A percentile compares a stretch with the other conserved stretches of the same genome.
Evolutionary conservation across 2,888 invertebrate species (phyloP).

Genomic region (Drosophila fungiperda): DNA sequence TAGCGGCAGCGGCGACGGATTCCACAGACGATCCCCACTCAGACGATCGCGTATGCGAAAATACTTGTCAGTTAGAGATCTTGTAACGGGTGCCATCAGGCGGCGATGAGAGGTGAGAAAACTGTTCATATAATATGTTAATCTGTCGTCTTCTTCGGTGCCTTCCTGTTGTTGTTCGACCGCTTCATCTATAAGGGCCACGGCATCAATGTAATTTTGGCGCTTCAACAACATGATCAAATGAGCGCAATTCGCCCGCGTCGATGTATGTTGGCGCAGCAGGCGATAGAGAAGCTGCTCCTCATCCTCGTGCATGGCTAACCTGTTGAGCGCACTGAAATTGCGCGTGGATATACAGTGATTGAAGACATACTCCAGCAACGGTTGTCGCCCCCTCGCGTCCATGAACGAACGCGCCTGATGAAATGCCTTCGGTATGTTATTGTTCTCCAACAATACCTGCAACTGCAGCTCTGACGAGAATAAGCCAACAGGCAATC

Average conservation of each 20-base stretch:
- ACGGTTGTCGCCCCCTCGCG: constrained; percentile 59
- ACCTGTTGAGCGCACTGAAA: constrained; percentile 79
- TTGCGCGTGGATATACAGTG: constrained; percentile 75
- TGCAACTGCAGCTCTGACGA: constrained; percentile 73
- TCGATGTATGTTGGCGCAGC: constrained; percentile 72
- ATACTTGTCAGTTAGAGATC: constrained; percentile 81
- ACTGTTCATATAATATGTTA: constrained; percentile 77
- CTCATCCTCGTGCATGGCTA: constrained; percentile 81
- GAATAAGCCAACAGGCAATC: constrained; percentile 73
- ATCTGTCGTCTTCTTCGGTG: constrained; percentile 35
- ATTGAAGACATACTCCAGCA: constrained; percentile 81
- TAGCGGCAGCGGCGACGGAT: constrained; percentile 73
- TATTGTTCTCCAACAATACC: constrained; percentile 82
- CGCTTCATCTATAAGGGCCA: constrained; percentile 83
- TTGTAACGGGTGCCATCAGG: constrained; percentile 83
- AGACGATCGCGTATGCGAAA: constrained; percentile 78
- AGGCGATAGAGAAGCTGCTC: constrained; percentile 79
- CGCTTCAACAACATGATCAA: constrained; percentile 83
- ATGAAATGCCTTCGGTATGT: constrained; percentile 83
- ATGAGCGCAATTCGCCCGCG: constrained; percentile 79
- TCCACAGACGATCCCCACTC: constrained; percentile 50
- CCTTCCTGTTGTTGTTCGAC: constrained; percentile 41
- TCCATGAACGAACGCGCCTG: constrained; percentile 81
- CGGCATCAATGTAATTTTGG: constrained; percentile 84
- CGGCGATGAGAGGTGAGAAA: constrained; percentile 83